Evolutionary conservation across 1,140 invertebrate genomes (phyloP).

Genomic region (Orius insidiosus): DNA sequence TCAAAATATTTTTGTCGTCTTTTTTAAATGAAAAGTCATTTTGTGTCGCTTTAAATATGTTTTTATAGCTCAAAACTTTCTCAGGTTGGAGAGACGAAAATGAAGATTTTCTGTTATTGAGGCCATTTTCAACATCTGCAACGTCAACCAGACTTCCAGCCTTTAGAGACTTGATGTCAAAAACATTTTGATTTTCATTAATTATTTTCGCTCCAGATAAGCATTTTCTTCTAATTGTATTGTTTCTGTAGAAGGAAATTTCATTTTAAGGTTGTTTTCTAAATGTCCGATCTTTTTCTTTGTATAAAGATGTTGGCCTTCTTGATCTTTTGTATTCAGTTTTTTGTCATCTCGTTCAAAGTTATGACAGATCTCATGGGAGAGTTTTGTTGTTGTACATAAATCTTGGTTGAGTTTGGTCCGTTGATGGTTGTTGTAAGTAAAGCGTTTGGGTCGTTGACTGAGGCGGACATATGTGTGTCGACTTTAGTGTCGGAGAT

Average conservation of each 20-base stretch:
- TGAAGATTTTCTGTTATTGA: slow-evolving; percentile 58
- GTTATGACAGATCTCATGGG: slow-evolving; percentile 66
- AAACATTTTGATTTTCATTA: slow-evolving; percentile 17
- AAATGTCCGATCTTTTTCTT: slow-evolving; percentile 27
- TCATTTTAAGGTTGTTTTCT: slow-evolving; percentile 21
- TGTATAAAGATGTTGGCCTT: slow-evolving; percentile 30
- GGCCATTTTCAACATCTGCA: slow-evolving; percentile 43
- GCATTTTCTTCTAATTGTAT: slow-evolving; percentile 22
- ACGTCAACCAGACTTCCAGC: slow-evolving; percentile 19
- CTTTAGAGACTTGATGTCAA: slow-evolving; percentile 13
- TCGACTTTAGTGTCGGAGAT: slow-evolving; percentile 14
- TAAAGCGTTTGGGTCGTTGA: slow-evolving; percentile 22
- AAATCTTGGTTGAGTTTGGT: slow-evolving; percentile 60
- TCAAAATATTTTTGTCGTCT: slow-evolving; percentile 11
- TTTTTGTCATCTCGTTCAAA: slow-evolving; percentile 43
- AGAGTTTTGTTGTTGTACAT: slow-evolving; percentile 59
- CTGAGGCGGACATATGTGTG: slow-evolving; percentile 6
- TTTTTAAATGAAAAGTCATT: slow-evolving; percentile 6
- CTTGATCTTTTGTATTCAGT: slow-evolving; percentile 26
- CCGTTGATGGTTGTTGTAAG: slow-evolving; percentile 59
- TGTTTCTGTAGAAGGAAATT: slow-evolving; percentile 22
- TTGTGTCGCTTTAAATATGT: slow-evolving; percentile 43
- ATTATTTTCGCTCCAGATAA: slow-evolving; percentile 15
- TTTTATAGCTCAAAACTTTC: slow-evolving; percentile 45
- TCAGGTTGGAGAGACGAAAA: slow-evolving; percentile 26